Evolutionary conservation across 2,888 invertebrate genomes (phyloP).

Genomic region (Tigriopus californicus): DNA sequence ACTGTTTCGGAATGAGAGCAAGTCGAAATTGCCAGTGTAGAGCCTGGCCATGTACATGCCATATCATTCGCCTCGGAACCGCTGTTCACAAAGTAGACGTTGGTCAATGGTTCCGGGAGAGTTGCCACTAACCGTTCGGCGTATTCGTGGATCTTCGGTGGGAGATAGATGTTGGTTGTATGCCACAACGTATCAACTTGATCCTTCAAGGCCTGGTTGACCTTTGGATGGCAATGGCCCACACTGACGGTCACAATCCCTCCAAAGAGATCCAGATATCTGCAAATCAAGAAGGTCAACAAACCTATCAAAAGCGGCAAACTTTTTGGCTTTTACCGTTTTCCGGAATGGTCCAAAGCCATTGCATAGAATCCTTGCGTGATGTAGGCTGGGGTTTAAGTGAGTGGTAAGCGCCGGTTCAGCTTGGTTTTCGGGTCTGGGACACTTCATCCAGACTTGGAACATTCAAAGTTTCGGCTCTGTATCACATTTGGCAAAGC

Average conservation of each 20-base stretch:
- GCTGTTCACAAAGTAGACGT: conserved; percentile 82
- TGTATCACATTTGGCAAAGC: not conserved
- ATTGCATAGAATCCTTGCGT: conserved; percentile 77
- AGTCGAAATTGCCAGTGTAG: conserved; percentile 63
- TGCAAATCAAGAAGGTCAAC: conserved; percentile 21
- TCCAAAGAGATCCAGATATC: conserved; percentile 85
- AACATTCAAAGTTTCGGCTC: conserved; percentile 22
- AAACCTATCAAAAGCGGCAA: too few relatives aligned
- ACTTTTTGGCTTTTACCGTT: too few relatives aligned
- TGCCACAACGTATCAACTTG: conserved; percentile 48
- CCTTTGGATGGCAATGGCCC: conserved; percentile 75
- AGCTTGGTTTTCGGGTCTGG: conserved; percentile 40
- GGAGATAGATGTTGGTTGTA: conserved; percentile 74
- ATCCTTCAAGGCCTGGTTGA: not conserved
- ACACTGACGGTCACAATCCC: conserved; percentile 95
- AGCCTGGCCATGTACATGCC: conserved; percentile 62
- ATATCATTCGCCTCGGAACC: conserved; percentile 95
- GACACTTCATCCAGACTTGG: conserved; percentile 31
- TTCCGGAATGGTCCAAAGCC: conserved; percentile 72
- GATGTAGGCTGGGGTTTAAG: conserved; percentile 63
- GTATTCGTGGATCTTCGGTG: conserved; percentile 77
- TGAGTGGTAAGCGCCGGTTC: conserved; percentile 50
- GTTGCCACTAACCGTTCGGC: conserved; percentile 57
- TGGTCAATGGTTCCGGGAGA: conserved; percentile 71
- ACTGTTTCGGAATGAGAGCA: conserved; percentile 64